A percentile compares a stretch with the other conserved stretches of the same genome.
Evolutionary conservation across 2,888 invertebrate genomes (phyloP).

Genomic region (Micropterix aruncella): DNA sequence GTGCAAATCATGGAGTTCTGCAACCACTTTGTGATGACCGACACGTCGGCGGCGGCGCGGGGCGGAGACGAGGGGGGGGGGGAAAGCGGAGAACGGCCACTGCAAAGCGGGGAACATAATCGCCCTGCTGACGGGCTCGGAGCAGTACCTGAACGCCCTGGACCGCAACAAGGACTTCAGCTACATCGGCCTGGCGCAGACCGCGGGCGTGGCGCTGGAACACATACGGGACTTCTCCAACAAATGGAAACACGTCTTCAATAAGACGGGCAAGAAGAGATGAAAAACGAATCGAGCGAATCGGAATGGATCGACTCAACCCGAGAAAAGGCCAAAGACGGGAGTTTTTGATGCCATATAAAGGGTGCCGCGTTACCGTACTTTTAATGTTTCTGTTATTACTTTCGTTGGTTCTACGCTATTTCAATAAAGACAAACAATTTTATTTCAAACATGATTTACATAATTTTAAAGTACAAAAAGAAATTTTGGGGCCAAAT

Average conservation of each 20-base stretch:
- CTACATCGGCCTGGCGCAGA: constrained; percentile 61
- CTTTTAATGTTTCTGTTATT: no score
- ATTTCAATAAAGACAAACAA: no score
- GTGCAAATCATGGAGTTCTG: constrained; percentile 77
- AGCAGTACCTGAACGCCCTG: constrained; percentile 20
- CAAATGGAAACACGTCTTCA: constrained; percentile 66
- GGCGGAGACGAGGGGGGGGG: constrained; percentile 3
- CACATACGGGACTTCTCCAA: constrained; percentile 70
- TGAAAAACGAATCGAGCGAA: constrained; percentile 21
- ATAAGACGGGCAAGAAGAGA: constrained; percentile 33
- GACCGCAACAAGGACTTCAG: constrained; percentile 51
- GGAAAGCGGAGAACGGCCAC: constrained; percentile 31
- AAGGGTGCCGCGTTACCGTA: no score
- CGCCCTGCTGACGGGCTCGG: constrained; percentile 60
- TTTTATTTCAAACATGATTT: no score
- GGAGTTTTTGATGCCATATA: not conserved
- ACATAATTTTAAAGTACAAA: no score
- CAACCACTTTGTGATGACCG: constrained; percentile 46
- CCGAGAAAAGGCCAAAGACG: not conserved
- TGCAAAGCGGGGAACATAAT: constrained; percentile 46
- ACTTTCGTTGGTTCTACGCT: no score
- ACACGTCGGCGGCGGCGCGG: constrained; percentile 4
- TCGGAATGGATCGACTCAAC: not conserved
- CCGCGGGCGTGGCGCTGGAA: constrained; percentile 71
- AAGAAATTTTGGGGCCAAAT: no score